A percentile compares a stretch with the other conserved stretches of the same genome.
phyloP scores from a whole-genome alignment of 2,888 invertebrate genomes.

The Xylocampa areola region DNA sequence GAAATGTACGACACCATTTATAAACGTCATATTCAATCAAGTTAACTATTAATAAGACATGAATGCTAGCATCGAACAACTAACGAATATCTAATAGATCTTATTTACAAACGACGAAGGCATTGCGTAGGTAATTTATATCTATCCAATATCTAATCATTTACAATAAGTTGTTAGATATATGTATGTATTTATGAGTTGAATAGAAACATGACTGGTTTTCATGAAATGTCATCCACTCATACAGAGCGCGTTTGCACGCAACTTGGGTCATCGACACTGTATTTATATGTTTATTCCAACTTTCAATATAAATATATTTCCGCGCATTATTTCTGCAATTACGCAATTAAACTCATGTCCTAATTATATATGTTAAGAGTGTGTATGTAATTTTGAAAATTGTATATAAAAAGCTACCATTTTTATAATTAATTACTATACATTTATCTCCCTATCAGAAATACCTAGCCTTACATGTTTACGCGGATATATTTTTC shows the following conservation, averaged over 20 bases:
- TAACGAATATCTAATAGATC: constrained; percentile 57
- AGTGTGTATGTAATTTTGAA: constrained; percentile 1
- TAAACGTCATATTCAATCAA: constrained; percentile 69
- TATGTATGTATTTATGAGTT: constrained; percentile 53
- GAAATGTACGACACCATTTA: constrained; percentile 63
- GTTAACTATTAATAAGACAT: constrained; percentile 64
- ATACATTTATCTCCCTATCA: not conserved
- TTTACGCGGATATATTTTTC: constrained; percentile 6
- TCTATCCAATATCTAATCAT: constrained; percentile 56
- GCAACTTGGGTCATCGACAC: constrained; percentile 68
- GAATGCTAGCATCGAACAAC: constrained; percentile 52
- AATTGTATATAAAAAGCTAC: constrained; percentile 4
- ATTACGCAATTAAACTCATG: constrained; percentile 40
- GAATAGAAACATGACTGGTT: constrained; percentile 72
- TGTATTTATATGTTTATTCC: constrained; percentile 52
- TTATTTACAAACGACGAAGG: constrained; percentile 49
- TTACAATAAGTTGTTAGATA: constrained; percentile 57
- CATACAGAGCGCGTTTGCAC: constrained; percentile 67
- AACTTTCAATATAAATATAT: constrained; percentile 58
- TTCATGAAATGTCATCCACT: constrained; percentile 79
- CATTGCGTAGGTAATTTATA: constrained; percentile 59
- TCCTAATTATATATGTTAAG: constrained; percentile 21
- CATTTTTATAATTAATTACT: constrained; percentile 4
- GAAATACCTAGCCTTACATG: not conserved
- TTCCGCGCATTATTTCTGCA: constrained; percentile 37